These are phyloP conservation scores for Synodontis membranacea DNA, from an alignment of 2,113 vertebrate genomes.

Conservation along the genomic window DNA sequence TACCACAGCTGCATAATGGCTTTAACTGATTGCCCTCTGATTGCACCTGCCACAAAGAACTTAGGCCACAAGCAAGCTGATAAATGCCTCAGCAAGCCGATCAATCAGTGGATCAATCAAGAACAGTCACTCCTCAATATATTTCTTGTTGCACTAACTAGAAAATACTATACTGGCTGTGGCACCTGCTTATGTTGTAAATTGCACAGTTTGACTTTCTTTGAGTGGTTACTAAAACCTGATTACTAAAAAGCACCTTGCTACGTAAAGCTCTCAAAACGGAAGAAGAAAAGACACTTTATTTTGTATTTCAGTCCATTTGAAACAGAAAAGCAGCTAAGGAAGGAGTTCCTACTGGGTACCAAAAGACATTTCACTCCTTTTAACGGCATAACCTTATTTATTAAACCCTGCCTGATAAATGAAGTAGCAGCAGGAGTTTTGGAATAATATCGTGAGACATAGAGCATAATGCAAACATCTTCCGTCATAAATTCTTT, in stretches of 20 bases:
- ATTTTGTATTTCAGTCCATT: not conserved
- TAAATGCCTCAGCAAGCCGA: constrained; percentile 73
- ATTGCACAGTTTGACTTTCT: constrained; percentile 72
- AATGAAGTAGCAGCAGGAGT: constrained; percentile 5
- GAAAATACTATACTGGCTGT: constrained; percentile 72
- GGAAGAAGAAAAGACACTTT: not conserved
- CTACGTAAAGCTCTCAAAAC: constrained; percentile 20
- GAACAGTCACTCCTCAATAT: constrained; percentile 70
- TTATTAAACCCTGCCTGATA: constrained; percentile 26
- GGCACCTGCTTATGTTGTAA: constrained; percentile 76
- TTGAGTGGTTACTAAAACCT: constrained; percentile 59
- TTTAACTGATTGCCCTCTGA: constrained; percentile 73
- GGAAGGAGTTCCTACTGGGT: not conserved
- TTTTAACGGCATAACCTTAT: constrained; percentile 11
- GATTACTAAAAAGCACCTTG: constrained; percentile 51
- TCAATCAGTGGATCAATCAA: constrained; percentile 78
- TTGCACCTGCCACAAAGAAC: constrained; percentile 74
- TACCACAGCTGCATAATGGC: constrained; percentile 74
- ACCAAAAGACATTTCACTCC: not conserved
- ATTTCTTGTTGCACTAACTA: constrained; percentile 76
- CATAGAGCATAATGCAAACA: constrained; percentile 2
- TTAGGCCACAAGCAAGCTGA: constrained; percentile 66
- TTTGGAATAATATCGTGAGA: not conserved
- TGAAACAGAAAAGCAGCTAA: not conserved
- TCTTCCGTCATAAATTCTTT: constrained; percentile 32